These are phyloP conservation scores for Triplophysa yarkandensis DNA, from an alignment of 2,797 vertebrate species.

Conservation along the genomic window DNA sequence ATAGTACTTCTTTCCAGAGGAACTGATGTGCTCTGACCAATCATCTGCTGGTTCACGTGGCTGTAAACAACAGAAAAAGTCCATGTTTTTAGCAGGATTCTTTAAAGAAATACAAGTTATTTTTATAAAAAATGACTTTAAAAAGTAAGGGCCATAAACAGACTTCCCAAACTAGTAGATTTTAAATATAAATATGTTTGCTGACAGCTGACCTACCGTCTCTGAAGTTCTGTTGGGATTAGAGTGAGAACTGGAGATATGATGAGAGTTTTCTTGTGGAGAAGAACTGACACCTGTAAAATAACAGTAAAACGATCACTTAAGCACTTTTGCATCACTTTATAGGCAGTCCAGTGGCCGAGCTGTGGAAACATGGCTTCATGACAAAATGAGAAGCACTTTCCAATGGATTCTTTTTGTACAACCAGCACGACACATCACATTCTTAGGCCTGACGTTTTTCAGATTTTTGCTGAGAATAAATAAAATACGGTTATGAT, in stretches of 20 bases:
- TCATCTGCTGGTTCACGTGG: constrained; percentile 93
- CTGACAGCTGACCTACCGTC: constrained; percentile 79
- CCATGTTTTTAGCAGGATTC: neutral
- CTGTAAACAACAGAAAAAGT: constrained; percentile 50
- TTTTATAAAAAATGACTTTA: too few relatives aligned
- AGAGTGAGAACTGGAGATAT: constrained; percentile 91
- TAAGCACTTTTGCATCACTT: too few relatives aligned
- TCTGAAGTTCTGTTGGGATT: constrained; percentile 95
- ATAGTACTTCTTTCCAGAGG: constrained; percentile 98
- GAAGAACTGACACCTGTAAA: constrained; percentile 93
- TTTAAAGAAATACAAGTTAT: neutral
- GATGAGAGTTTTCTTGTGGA: constrained; percentile 96
- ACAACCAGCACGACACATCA: neutral
- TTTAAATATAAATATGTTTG: neutral
- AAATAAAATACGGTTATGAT: neutral
- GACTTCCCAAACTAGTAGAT: neutral
- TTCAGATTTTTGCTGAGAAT: neutral
- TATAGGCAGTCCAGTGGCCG: constrained; percentile 3
- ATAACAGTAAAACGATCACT: too few relatives aligned
- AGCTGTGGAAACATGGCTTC: constrained; percentile 16
- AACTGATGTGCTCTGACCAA: constrained; percentile 99
- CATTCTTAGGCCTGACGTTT: neutral
- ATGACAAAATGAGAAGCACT: neutral
- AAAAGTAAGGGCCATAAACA: neutral
- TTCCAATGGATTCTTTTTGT: neutral